Conservation (phyloP, 2,113 vertebrate species). For the Ascaphus truei region DNA sequence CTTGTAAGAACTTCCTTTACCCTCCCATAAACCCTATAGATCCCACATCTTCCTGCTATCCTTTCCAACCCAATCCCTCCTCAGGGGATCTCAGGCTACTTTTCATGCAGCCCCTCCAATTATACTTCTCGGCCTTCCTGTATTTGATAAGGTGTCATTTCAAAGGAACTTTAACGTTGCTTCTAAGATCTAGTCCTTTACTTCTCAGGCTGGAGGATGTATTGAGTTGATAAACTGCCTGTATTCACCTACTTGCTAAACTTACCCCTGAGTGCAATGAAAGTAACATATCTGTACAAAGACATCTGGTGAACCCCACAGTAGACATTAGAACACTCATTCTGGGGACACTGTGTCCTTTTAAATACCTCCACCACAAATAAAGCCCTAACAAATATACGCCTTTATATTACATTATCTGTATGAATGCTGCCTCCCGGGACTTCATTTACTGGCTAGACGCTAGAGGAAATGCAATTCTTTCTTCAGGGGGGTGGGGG, state of each 20-base stretch:
- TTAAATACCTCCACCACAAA: constrained; percentile 33
- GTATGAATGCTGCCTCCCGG: constrained; percentile 20
- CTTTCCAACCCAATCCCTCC: no score
- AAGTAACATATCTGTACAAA: constrained; percentile 27
- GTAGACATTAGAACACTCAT: constrained; percentile 31
- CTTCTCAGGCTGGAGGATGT: constrained; percentile 7
- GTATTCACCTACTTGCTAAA: constrained; percentile 18
- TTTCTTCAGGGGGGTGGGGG: background rate
- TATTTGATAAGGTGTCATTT: no score
- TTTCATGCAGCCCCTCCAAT: no score
- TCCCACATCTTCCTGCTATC: no score
- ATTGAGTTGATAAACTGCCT: constrained; percentile 10
- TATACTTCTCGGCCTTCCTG: no score
- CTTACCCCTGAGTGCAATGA: constrained; percentile 12
- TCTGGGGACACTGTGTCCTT: constrained; percentile 32
- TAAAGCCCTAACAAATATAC: constrained; percentile 30
- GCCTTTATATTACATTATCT: constrained; percentile 33
- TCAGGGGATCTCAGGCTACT: no score
- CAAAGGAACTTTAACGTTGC: background rate
- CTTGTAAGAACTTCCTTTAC: no score
- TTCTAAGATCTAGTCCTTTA: constrained; percentile 1
- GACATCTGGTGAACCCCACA: constrained; percentile 31
- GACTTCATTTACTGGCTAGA: constrained; percentile 27
- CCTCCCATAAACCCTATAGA: no score
- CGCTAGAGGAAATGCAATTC: constrained; percentile 24